Evolutionary conservation across 2,888 invertebrate species (phyloP), one percentile per base, ranked within the genome.

Genomic region (Drosophila helvetica): DNA sequence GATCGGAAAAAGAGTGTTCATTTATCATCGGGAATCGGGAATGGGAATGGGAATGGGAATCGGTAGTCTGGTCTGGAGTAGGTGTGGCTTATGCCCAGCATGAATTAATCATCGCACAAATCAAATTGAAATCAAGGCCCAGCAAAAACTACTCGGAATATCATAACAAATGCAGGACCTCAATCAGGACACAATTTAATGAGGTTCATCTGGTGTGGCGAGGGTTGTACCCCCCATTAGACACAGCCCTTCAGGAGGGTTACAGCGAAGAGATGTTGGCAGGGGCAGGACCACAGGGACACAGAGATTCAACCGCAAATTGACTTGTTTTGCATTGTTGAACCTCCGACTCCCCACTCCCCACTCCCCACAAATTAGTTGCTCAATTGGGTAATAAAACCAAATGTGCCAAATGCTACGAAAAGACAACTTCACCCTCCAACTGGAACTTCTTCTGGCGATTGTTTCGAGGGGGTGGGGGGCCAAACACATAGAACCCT

Each of bases 361-460:
- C 27, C 27, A 27, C 33, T 75, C 86, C 89, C 89, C 90, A 80
- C 86, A 86, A 90, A 90, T 90, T 90, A 88, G 85, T 81, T 77
- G 81, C 84, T 78, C 90, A 90, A 91, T 91, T 91, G 91, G 83
- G 87, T 90, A 82, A 90, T 91, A 91, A 91, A 91, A 90, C 86
- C 92, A 90, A 90, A 91, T 91, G 91, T 91, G 90, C 91, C 90
- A 90, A 89, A 89, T 90, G 89, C 65, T 86, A 80, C 33, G 54
- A 59, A 55, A 46, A 48, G 51, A 86, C 83, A 83, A 85, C 61
- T 69, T 69, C 61, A 58, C 56, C 50, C 61, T 42, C 38, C 18
- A 43, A 25, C 51, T 25, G 48, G 19, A 65, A 75, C 54, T 65
- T 73, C 56, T 27, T n/a, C 15, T 18, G 22, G 12, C 18, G 25